phyloP scores from a whole-genome alignment of 2,888 invertebrate genomes.

The Sarcophaga caerulescens region DNA sequence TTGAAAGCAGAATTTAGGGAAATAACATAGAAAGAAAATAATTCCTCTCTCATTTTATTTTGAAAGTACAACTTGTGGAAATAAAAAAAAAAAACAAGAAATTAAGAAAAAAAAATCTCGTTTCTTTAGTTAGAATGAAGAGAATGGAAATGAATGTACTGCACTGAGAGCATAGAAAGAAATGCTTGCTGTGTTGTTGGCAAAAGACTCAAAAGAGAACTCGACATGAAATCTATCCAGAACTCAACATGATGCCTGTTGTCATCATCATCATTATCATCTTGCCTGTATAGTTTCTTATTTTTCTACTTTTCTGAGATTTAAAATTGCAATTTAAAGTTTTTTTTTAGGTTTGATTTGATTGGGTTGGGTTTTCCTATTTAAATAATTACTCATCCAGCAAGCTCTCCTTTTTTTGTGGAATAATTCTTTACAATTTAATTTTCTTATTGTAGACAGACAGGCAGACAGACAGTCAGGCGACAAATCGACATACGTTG shows the following conservation, averaged over 20 bases:
- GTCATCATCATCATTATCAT: not conserved
- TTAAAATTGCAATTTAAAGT: not conserved
- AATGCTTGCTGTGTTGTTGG: not conserved
- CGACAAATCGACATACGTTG: not conserved
- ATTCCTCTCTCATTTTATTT: too few species aligned
- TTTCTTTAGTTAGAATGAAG: too few species aligned
- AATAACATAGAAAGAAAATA: not conserved
- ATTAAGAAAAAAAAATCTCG: too few species aligned
- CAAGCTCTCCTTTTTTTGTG: not conserved
- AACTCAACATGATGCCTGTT: not conserved
- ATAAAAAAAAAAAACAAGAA: too few species aligned
- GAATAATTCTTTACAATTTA: not conserved
- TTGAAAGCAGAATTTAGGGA: not conserved
- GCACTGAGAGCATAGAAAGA: too few species aligned
- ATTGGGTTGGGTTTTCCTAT: not conserved
- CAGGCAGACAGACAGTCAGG: too few species aligned
- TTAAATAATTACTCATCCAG: not conserved
- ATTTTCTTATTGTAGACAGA: not conserved
- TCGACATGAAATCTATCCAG: not conserved
- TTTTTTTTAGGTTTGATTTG: not conserved
- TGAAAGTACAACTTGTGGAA: too few species aligned
- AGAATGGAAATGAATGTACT: too few species aligned
- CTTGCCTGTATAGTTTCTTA: too few species aligned
- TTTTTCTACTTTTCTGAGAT: not conserved
- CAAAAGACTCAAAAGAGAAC: not conserved